Evolutionary conservation across 2,888 invertebrate genomes (phyloP).

Genomic region (Torymus auratus): DNA sequence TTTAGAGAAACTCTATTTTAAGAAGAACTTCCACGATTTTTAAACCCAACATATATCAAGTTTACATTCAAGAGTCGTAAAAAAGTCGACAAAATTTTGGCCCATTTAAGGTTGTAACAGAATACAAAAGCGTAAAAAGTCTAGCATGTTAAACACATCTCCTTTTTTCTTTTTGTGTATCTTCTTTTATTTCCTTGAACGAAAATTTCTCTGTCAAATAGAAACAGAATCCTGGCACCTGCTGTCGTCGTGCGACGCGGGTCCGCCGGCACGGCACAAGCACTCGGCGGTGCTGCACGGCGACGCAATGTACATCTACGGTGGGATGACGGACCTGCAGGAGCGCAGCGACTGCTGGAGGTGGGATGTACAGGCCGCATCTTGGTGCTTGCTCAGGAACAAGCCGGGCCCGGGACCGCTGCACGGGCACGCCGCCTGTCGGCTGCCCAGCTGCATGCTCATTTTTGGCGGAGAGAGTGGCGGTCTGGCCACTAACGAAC

Average conservation of each 20-base stretch:
- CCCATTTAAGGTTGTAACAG: too few species aligned
- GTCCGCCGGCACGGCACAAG: conserved; percentile 87
- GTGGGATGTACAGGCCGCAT: conserved; percentile 83
- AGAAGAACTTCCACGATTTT: too few species aligned
- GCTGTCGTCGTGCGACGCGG: conserved; percentile 77
- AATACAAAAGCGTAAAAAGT: too few species aligned
- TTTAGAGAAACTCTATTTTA: too few species aligned
- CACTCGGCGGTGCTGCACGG: conserved; percentile 90
- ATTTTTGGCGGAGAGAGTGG: conserved; percentile 88
- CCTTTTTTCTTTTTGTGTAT: too few species aligned
- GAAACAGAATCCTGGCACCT: conserved; percentile 91
- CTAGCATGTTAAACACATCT: too few species aligned
- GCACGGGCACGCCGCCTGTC: conserved; percentile 87
- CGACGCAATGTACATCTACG: conserved; percentile 90
- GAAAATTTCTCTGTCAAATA: conserved; percentile 70
- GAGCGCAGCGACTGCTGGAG: conserved; percentile 88
- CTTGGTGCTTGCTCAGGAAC: conserved; percentile 82
- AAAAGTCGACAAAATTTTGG: too few species aligned
- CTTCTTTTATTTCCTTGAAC: too few species aligned
- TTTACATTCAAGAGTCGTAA: too few species aligned
- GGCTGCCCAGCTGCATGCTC: conserved; percentile 86
- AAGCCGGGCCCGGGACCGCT: conserved; percentile 84
- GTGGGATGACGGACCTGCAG: conserved; percentile 91
- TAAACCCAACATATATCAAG: too few species aligned
- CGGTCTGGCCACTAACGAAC: conserved; percentile 85